Base-by-base conservation (phyloP, 2,888 invertebrate genomes). In the Scaptomyza cyrtandrae region DNA sequence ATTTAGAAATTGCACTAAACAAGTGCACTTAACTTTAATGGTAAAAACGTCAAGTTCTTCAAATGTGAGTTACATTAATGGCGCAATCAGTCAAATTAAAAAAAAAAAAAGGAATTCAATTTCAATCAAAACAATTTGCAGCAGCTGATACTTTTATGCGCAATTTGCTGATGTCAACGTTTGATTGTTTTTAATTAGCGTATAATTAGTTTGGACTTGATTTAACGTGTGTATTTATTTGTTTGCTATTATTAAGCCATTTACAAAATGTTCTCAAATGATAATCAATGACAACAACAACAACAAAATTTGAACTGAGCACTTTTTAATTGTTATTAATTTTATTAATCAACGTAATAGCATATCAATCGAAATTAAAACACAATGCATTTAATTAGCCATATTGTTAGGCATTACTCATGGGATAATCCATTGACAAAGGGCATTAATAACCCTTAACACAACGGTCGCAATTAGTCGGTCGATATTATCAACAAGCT, bases 171-270 rank as follows among this genome's bases (percentile, higher is more conserved):
- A 14, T 58, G 39, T 33, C 49, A 67, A 61, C 39, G 56, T 44
- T 45, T 61, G 39, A 73, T 74, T 68, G 70, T 53, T 58, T 69
- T 78, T 67, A 69, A 84, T 84, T 71, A 63, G 74, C 60, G 56
- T 70, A 54, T 52, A 68, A 78, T 84, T 78, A 65, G 61, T 50
- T 58, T 49, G 44, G 48, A 71, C 59, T 81, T 60, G 19, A 61
- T 71, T 49, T 7, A 53, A 71, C 49, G 61, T 49, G 46, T 49
- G 43, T 53, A 61, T 52, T 55, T 48, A 16, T 41, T 43, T 16
- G 44, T 35, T 37, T 5, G 5, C 6, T 27, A 11, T 11, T 52
- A 57, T 60, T 44, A 57, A 31, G 16, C 33, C 63, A 43, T 70
- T 55, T 52, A 43, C 7, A 52, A 27, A 55, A 35, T 6, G 9